Percentiles rank a stretch among this genome's conserved stretches.
These are phyloP conservation scores for Syngnathus scovelli DNA, from an alignment of 2,113 vertebrate genomes.

Conservation along the genomic window DNA sequence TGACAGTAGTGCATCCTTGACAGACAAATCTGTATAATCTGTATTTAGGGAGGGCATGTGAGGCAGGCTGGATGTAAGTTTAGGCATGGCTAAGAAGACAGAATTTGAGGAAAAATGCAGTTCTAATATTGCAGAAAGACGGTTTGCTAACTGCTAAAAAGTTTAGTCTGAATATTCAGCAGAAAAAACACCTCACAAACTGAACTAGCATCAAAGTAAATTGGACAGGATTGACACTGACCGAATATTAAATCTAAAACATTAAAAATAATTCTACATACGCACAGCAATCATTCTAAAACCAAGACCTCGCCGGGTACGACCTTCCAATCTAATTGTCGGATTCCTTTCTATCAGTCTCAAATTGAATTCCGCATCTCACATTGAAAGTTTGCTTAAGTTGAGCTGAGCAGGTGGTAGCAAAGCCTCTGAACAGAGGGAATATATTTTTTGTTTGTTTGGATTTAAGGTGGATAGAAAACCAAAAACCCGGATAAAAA, in stretches of 20 bases:
- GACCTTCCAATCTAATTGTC: conserved; percentile 15
- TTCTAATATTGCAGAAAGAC: conserved; percentile 46
- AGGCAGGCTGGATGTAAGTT: conserved; percentile 17
- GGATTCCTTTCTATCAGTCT: conserved; percentile 40
- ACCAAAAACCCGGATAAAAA: conserved; percentile 65
- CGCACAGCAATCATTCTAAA: no score
- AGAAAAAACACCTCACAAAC: conserved; percentile 7
- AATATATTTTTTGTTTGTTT: conserved; percentile 43
- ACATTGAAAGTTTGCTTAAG: conserved; percentile 45
- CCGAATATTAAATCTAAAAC: no score
- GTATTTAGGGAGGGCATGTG: conserved; percentile 32
- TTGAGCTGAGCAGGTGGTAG: conserved; percentile 47
- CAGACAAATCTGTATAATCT: conserved; percentile 55
- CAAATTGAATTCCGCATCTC: conserved; percentile 36
- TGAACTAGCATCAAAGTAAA: neutral
- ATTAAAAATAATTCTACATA: no score
- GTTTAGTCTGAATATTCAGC: conserved; percentile 17
- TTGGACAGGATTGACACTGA: neutral
- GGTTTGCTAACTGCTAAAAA: neutral
- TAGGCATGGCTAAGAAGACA: conserved; percentile 14
- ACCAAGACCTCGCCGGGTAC: no score
- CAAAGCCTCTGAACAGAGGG: conserved; percentile 53
- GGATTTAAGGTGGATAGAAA: conserved; percentile 59
- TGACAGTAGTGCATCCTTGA: conserved; percentile 30
- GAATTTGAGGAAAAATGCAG: conserved; percentile 30